Percentiles rank a stretch among this genome's conserved stretches.
Evolutionary conservation across 2,113 vertebrate species (phyloP).

Genomic region (Uria lomvia): DNA sequence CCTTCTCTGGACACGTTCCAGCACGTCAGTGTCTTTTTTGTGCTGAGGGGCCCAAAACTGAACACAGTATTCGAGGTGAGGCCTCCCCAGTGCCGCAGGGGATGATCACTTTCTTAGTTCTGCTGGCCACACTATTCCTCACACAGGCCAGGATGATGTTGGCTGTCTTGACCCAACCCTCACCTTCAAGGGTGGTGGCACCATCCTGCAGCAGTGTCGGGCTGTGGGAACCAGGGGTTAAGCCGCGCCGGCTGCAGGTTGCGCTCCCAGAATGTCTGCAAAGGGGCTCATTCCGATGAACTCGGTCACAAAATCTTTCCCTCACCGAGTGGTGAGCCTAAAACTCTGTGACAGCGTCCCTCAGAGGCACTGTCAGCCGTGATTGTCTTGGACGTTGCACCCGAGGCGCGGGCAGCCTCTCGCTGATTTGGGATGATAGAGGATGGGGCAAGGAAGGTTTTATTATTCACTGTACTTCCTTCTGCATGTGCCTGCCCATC

Average conservation of each 20-base stretch:
- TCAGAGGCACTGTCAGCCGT: background rate
- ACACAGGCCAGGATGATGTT: no score
- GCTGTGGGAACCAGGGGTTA: background rate
- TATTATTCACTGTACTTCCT: background rate
- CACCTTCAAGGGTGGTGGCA: background rate
- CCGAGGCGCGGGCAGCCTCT: background rate
- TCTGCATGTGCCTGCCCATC: background rate
- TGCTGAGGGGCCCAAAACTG: no score
- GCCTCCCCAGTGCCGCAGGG: no score
- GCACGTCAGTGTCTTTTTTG: no score
- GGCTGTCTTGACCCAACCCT: background rate
- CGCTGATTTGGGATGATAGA: background rate
- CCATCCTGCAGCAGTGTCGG: background rate
- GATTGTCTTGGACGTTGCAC: slow-evolving; percentile 21
- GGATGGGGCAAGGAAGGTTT: background rate
- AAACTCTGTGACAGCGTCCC: slow-evolving; percentile 10
- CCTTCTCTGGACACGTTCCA: no score
- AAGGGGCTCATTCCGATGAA: background rate
- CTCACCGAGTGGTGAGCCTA: background rate
- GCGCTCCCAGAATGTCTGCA: background rate
- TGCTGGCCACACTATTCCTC: no score
- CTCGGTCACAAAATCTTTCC: background rate
- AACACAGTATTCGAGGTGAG: no score
- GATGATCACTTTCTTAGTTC: no score
- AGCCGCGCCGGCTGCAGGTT: accelerated